These are phyloP conservation scores for Fregata magnificens DNA, from an alignment of 2,113 vertebrate species.

Conservation along the genomic window DNA sequence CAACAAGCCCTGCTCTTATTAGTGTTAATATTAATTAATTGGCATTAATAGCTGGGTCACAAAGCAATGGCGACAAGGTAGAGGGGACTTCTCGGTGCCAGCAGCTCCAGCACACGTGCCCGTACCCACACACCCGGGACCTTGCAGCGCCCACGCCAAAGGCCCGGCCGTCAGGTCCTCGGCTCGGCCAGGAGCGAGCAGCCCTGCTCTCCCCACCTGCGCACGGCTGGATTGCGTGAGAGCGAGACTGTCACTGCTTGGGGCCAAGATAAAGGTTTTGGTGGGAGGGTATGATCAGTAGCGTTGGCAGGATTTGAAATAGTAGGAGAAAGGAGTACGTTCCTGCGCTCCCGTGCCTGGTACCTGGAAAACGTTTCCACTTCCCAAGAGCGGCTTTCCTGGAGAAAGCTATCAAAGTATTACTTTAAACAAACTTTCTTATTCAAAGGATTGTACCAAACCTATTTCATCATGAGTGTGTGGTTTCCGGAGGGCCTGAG, in stretches of 20 bases:
- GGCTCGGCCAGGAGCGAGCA: not conserved
- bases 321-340: not conserved
- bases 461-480: not conserved
- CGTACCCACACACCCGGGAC: fast-evolving
- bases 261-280: not conserved
- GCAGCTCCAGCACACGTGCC: fast-evolving
- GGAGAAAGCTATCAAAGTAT: not conserved
- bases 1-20: not conserved
- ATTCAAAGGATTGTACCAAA: not conserved
- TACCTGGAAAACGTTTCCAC: not conserved
- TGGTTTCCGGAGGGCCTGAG: not conserved
- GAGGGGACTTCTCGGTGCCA: not conserved
- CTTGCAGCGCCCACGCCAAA: not conserved
- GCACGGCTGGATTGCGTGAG: fast-evolving
- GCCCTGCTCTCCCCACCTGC: not conserved
- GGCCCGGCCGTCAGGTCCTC: not conserved
- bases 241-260: not conserved
- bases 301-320: not conserved
- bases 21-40: not conserved
- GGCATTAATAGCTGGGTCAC: not conserved
- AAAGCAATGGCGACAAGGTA: not conserved
- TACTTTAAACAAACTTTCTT: not conserved
- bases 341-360: not conserved
- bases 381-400: not conserved
- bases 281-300: not conserved